Conservation (phyloP, 2,113 vertebrate species). For the Odocoileus hemionus region DNA sequence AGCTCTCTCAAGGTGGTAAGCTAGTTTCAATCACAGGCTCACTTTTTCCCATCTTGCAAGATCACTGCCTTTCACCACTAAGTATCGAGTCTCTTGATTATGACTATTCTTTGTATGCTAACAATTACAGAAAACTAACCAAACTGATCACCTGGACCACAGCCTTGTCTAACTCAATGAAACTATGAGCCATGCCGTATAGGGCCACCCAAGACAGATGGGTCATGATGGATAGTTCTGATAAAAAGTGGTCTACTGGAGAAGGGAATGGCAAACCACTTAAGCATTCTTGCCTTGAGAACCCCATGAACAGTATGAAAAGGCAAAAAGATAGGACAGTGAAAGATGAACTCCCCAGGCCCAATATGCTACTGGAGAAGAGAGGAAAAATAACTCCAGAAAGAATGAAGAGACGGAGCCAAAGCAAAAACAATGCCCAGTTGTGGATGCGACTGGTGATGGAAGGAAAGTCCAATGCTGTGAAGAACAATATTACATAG, state of each 20-base stretch:
- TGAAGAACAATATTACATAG: neutral
- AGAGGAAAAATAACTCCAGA: neutral
- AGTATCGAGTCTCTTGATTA: neutral
- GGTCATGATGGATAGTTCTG: neutral
- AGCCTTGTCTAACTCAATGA: neutral
- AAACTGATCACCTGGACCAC: neutral
- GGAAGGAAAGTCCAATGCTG: neutral
- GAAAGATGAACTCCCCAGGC: neutral
- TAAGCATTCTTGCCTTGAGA: neutral
- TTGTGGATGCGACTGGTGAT: neutral
- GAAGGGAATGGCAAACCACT: neutral
- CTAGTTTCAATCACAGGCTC: neutral
- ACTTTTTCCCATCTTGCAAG: conserved; percentile 10
- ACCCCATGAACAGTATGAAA: neutral
- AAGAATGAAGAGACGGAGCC: neutral
- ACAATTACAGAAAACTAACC: neutral
- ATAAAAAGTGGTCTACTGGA: neutral
- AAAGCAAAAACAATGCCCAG: neutral
- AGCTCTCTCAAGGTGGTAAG: neutral
- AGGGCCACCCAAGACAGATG: neutral
- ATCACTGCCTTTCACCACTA: neutral
- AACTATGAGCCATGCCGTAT: neutral
- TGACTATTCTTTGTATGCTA: neutral
- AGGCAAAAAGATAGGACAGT: neutral
- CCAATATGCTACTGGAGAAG: neutral